Evolutionary conservation across 1,140 invertebrate genomes (phyloP).

Genomic region (Drosophila tristis): DNA sequence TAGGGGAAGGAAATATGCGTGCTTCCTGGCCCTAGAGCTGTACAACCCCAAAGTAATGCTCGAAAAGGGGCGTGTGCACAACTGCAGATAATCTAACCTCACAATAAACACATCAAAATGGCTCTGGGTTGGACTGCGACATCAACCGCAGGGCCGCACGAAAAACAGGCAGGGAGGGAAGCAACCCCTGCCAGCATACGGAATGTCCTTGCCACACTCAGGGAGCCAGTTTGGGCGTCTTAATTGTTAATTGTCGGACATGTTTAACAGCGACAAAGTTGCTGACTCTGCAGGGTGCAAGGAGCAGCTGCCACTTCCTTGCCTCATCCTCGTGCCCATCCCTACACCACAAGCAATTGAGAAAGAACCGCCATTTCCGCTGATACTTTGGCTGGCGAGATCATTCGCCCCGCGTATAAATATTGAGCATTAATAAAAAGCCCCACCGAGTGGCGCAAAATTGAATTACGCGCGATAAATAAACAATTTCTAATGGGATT

Average conservation of each 20-base stretch:
- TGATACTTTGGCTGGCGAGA: conserved; percentile 23
- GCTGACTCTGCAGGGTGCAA: conserved; percentile 17
- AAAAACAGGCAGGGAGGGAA: conserved; percentile 2
- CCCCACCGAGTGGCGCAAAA: conserved; percentile 13
- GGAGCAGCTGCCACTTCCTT: conserved; percentile 56
- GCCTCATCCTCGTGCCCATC: conserved; percentile 4
- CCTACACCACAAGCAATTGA: conserved; percentile 13
- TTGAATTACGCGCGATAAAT: conserved; percentile 52
- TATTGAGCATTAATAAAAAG: conserved; percentile 41
- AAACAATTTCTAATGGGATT: conserved; percentile 63
- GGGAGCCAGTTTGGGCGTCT: conserved; percentile 31
- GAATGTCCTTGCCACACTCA: conserved; percentile 3
- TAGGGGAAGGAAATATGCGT: conserved; percentile 7
- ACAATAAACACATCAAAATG: conserved; percentile 73
- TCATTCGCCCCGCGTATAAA: conserved; percentile 28
- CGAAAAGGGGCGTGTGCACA: conserved; percentile 48
- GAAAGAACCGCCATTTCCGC: conserved; percentile 59
- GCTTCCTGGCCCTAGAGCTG: conserved; percentile 13
- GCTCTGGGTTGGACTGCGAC: conserved; percentile 42
- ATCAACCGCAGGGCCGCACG: conserved; percentile 18
- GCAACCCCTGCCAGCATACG: conserved; percentile 11
- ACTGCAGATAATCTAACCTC: conserved; percentile 57
- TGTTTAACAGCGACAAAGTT: conserved; percentile 57
- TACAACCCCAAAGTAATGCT: conserved; percentile 22
- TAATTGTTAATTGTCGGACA: conserved; percentile 70